Evolutionary conservation across 2,797 vertebrate genomes (phyloP).

Genomic region (Gymnoscopelus microlampas): DNA sequence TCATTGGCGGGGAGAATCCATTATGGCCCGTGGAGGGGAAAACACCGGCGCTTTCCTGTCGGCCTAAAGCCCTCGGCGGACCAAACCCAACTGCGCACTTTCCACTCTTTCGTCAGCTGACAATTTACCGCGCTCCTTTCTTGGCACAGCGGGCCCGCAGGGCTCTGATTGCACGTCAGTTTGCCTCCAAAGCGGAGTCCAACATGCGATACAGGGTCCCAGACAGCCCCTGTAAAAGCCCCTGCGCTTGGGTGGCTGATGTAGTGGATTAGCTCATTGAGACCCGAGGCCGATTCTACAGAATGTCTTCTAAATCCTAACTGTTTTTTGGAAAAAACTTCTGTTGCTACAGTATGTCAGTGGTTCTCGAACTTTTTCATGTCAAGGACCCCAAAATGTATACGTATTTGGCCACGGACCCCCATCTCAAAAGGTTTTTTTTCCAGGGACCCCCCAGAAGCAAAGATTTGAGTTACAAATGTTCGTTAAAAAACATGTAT

Average conservation of each 20-base stretch:
- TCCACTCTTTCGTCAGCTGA: constrained; percentile 79
- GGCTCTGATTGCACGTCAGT: constrained; percentile 72
- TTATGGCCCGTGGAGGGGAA: constrained; percentile 76
- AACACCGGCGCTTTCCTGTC: constrained; percentile 76
- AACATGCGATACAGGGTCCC: constrained; percentile 55
- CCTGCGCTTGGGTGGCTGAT: constrained; percentile 63
- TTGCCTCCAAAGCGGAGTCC: constrained; percentile 54
- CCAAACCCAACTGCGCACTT: constrained; percentile 69
- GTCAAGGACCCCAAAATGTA: too few relatives aligned
- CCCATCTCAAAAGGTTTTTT: too few relatives aligned
- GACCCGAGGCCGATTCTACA: too few relatives aligned
- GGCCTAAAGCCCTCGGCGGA: constrained; percentile 51
- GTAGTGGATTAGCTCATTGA: constrained; percentile 66
- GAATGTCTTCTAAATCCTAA: too few relatives aligned
- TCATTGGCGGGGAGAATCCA: constrained; percentile 83
- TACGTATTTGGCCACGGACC: too few relatives aligned
- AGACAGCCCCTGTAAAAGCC: constrained; percentile 58
- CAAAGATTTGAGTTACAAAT: too few relatives aligned
- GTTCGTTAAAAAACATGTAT: too few relatives aligned
- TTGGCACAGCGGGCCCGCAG: constrained; percentile 54
- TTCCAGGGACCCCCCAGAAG: too few relatives aligned
- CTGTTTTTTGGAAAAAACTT: too few relatives aligned
- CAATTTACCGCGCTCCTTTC: constrained; percentile 61
- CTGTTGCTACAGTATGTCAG: too few relatives aligned
- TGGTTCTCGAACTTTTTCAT: too few relatives aligned